phyloP scores from a whole-genome alignment of 2,113 vertebrate species.

The Mustelus asterias region DNA sequence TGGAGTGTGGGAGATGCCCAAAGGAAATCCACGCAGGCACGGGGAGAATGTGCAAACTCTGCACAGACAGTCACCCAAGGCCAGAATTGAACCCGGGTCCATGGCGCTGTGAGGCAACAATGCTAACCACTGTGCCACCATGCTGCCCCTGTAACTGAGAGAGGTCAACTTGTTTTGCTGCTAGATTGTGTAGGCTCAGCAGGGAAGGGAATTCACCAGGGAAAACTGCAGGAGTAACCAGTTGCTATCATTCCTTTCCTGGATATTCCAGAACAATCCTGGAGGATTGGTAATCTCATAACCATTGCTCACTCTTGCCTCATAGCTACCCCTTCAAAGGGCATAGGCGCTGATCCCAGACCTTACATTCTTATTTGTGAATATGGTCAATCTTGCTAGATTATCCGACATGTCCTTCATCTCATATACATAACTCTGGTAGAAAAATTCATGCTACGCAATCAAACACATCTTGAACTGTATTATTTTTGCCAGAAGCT shows the following conservation, averaged over 20 bases:
- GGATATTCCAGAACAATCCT: background rate
- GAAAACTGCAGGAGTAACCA: background rate
- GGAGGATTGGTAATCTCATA: background rate
- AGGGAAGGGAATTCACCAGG: background rate
- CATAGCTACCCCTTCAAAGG: background rate
- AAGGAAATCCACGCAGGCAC: no score
- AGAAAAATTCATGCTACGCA: background rate
- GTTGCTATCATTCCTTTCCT: background rate
- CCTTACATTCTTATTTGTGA: background rate
- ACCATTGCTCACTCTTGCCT: background rate
- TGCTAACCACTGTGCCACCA: no score
- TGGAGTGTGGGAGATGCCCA: no score
- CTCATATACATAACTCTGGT: background rate
- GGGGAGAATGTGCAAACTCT: no score
- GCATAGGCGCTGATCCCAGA: background rate
- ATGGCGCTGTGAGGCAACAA: no score
- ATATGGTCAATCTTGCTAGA: background rate
- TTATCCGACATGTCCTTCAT: background rate
- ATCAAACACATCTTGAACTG: background rate
- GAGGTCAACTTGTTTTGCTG: background rate
- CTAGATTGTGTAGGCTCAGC: background rate
- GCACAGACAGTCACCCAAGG: no score
- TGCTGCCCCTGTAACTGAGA: no score
- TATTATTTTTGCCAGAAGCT: constrained; percentile 2
- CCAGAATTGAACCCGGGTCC: no score